These are phyloP conservation scores for Epinephelus malabaricus DNA, from an alignment of 2,797 vertebrate genomes.

Conservation along the genomic window DNA sequence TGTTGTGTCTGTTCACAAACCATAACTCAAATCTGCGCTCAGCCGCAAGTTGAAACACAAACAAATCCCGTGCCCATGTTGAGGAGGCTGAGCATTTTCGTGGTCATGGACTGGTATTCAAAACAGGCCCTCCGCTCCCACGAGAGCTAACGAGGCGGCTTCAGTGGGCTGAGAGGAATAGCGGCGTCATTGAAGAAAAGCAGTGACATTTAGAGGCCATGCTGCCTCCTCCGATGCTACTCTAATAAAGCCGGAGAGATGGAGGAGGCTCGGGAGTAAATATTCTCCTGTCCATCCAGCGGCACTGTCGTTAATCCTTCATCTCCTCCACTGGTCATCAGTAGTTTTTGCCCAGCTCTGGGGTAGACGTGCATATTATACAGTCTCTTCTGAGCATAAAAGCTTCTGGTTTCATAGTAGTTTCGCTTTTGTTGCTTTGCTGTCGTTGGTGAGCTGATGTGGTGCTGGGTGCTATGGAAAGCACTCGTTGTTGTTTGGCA, in stretches of 20 bases:
- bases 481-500: not conserved
- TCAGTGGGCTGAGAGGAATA: slow-evolving; percentile 64
- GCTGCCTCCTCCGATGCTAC: slow-evolving; percentile 46
- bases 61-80: slow-evolving; percentile 31
- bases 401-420: not conserved
- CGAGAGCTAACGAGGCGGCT: slow-evolving; percentile 53
- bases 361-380: not conserved
- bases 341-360: slow-evolving; percentile 21
- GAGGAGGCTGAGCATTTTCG: slow-evolving; percentile 37
- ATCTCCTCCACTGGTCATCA: slow-evolving; percentile 52
- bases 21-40: slow-evolving; percentile 29
- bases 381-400: slow-evolving; percentile 6
- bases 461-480: slow-evolving; percentile 8
- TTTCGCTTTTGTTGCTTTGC: slow-evolving; percentile 9
- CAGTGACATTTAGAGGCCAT: slow-evolving; percentile 77
- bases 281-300: slow-evolving; percentile 54
- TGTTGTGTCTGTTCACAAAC: slow-evolving; percentile 16
- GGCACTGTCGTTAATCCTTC: slow-evolving; percentile 56
- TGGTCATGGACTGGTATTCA: slow-evolving; percentile 69
- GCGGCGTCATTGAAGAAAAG: slow-evolving; percentile 53
- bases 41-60: slow-evolving; percentile 48
- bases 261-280: slow-evolving; percentile 65
- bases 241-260: slow-evolving; percentile 67
- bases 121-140: slow-evolving; percentile 63
- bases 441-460: slow-evolving; percentile 23